Conservation (phyloP, 2,888 invertebrate species). For the Spialia ferax region DNA sequence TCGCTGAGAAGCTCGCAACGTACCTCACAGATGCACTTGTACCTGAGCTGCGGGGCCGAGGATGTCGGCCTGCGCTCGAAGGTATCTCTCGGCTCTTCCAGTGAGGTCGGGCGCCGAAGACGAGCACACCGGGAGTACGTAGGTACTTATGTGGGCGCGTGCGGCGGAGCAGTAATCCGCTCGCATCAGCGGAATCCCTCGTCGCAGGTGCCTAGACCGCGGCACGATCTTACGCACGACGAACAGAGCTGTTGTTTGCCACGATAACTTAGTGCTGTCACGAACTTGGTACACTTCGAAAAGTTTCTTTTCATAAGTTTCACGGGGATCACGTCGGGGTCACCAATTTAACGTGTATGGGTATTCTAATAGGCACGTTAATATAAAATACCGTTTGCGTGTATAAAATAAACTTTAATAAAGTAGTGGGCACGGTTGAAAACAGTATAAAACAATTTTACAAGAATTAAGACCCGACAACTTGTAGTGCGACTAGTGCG, state of each 20-base stretch:
- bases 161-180: not conserved
- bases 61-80: not conserved
- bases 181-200: not conserved
- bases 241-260: not conserved
- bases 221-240: not conserved
- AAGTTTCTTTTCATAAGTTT: not conserved
- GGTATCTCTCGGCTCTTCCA: not conserved
- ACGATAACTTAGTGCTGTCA: not conserved
- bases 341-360: not conserved
- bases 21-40: not conserved
- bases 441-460: too few relatives aligned
- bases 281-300: not conserved
- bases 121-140: not conserved
- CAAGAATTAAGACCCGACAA: too few relatives aligned
- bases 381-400: too few relatives aligned
- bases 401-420: too few relatives aligned
- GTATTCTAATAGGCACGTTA: not conserved
- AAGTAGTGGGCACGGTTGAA: too few relatives aligned
- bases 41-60: not conserved
- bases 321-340: not conserved
- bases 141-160: not conserved
- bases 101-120: not conserved
- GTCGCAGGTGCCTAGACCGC: not conserved
- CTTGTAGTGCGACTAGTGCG: too few relatives aligned
- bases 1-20: not conserved